Conservation (phyloP, 2,113 vertebrate species). For the Ochotona princeps region DNA sequence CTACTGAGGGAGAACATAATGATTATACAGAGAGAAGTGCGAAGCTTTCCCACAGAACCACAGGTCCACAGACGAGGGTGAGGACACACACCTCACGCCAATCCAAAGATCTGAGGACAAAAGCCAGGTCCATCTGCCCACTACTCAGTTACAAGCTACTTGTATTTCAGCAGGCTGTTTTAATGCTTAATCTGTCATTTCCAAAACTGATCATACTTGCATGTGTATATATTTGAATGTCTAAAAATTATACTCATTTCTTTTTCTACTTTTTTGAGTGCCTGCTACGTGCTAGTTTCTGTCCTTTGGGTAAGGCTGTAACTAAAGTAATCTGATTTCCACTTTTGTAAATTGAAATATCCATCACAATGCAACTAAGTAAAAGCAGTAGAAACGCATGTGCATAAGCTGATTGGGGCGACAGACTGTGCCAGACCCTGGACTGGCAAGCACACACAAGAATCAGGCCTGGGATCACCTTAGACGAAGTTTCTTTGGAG, state of each 20-base stretch:
- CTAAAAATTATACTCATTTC: not conserved
- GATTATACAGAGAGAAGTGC: not conserved
- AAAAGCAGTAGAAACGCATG: not conserved
- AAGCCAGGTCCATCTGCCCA: not conserved
- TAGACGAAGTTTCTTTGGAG: too few species aligned
- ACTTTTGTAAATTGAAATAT: conserved; percentile 3
- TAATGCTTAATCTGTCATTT: not conserved
- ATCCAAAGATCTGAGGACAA: not conserved
- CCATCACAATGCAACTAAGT: conserved; percentile 2
- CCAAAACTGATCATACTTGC: not conserved
- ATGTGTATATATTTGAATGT: not conserved
- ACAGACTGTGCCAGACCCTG: too few species aligned
- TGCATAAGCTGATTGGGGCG: too few species aligned
- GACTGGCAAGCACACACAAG: too few species aligned
- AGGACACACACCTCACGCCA: not conserved
- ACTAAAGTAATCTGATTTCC: conserved; percentile 8
- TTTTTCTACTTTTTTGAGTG: not conserved
- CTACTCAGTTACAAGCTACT: not conserved
- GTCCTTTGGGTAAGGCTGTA: not conserved
- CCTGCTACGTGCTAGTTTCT: conserved; percentile 10
- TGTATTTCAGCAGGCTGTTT: not conserved
- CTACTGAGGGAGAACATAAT: not conserved
- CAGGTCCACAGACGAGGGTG: not conserved
- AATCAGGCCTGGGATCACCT: too few species aligned
- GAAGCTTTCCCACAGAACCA: not conserved